These are phyloP conservation scores for Cliona cf. orientalis DNA, from an alignment of 37 sponge, comb jelly and placozoan genomes.

Conservation along the genomic window DNA sequence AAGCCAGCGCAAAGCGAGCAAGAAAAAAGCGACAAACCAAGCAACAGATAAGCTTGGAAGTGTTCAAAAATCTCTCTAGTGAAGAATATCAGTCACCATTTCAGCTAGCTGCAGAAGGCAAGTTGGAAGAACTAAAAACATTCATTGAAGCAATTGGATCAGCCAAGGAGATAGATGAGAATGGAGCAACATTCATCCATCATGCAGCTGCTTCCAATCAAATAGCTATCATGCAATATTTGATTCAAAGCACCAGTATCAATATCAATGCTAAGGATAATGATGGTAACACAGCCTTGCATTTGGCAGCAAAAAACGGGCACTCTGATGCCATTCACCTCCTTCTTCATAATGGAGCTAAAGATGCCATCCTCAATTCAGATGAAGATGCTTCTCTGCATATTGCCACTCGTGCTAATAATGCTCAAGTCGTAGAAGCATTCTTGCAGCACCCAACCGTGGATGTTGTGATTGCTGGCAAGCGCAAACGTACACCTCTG, in stretches of 20 bases:
- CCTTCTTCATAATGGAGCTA: slow-evolving; percentile 57
- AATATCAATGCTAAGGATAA: slow-evolving; percentile 67
- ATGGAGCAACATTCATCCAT: slow-evolving; percentile 68
- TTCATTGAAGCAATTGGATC: too few relatives aligned
- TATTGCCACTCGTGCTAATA: slow-evolving; percentile 53
- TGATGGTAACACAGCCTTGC: slow-evolving; percentile 86
- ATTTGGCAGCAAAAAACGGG: slow-evolving; percentile 55
- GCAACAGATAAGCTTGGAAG: slow-evolving; percentile 3
- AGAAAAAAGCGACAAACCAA: background rate
- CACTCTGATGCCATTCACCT: slow-evolving; percentile 40
- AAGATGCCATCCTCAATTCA: slow-evolving; percentile 56
- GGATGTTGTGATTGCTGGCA: slow-evolving; percentile 37
- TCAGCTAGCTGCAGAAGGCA: slow-evolving; percentile 49
- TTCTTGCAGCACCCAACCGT: slow-evolving; percentile 42
- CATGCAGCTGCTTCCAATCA: slow-evolving; percentile 59
- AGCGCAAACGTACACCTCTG: slow-evolving; percentile 65
- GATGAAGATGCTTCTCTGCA: slow-evolving; percentile 67
- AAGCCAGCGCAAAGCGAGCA: background rate
- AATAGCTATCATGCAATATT: slow-evolving; percentile 53
- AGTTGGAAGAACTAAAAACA: slow-evolving; percentile 10
- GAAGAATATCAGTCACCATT: slow-evolving; percentile 1
- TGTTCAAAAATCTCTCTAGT: slow-evolving; percentile 3
- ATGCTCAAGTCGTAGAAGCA: slow-evolving; percentile 35
- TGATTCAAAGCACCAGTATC: slow-evolving; percentile 74
- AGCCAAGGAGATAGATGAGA: slow-evolving; percentile 34